Percentiles rank a stretch among this genome's conserved stretches.
Conservation (phyloP, 30 jellyfish, hydroid and myxozoan species). For the Chrysaora quinquecirrha region DNA sequence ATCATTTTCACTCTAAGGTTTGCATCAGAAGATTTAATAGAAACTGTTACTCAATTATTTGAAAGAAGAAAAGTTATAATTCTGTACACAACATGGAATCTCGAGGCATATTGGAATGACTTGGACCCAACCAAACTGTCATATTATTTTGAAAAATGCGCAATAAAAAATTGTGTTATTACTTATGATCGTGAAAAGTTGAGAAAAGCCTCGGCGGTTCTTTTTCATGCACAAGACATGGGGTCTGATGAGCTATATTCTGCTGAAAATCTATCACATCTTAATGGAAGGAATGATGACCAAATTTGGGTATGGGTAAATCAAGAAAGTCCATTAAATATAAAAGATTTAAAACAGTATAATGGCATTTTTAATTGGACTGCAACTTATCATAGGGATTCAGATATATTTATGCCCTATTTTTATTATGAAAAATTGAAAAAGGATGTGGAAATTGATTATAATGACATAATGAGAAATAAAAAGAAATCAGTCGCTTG, state of each 20-base stretch:
- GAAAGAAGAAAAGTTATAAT: slow-evolving; percentile 3
- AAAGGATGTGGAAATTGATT: neutral
- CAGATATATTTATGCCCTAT: slow-evolving; percentile 90
- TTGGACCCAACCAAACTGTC: slow-evolving; percentile 22
- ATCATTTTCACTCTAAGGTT: no score
- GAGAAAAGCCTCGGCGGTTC: slow-evolving; percentile 79
- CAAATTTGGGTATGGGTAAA: slow-evolving; percentile 93
- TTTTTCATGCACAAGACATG: slow-evolving; percentile 91
- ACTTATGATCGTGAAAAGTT: slow-evolving; percentile 71
- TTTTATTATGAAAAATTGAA: slow-evolving; percentile 20
- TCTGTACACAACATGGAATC: slow-evolving; percentile 39
- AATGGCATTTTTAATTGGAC: slow-evolving; percentile 94
- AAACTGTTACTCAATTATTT: neutral
- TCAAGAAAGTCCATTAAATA: slow-evolving; percentile 87
- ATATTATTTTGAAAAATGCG: slow-evolving; percentile 39
- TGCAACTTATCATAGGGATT: slow-evolving; percentile 76
- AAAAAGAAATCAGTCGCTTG: slow-evolving; percentile 71
- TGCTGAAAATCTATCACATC: slow-evolving; percentile 31
- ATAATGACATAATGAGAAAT: neutral
- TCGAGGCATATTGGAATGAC: slow-evolving; percentile 48
- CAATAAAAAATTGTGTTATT: slow-evolving; percentile 59
- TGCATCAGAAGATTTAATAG: no score
- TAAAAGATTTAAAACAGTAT: slow-evolving; percentile 32
- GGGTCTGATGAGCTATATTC: slow-evolving; percentile 43
- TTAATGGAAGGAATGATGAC: no score